Conservation (phyloP, 2,888 invertebrate species). For the Megaustenia siamemsis region DNA sequence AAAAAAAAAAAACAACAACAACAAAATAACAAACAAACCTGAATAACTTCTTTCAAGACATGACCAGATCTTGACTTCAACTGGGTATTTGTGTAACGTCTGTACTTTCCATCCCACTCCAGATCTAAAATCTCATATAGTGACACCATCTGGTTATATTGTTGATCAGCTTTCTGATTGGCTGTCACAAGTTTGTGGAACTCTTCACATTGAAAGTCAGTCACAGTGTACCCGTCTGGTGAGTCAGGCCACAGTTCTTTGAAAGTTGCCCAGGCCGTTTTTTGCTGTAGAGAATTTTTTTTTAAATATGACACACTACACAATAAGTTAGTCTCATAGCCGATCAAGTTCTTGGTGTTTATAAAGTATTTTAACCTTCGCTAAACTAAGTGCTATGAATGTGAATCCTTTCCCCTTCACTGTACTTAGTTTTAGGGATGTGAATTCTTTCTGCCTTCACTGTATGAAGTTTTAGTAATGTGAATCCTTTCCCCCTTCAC, state of each 20-base stretch:
- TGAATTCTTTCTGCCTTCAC: too few relatives aligned
- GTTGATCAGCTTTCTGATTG: slow-evolving; percentile 49
- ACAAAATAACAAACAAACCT: slow-evolving; percentile 17
- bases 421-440: too few relatives aligned
- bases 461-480: too few relatives aligned
- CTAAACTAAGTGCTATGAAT: too few relatives aligned
- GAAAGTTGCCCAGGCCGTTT: slow-evolving; percentile 69
- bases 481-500: too few relatives aligned
- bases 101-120: slow-evolving; percentile 45
- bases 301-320: too few relatives aligned
- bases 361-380: too few relatives aligned
- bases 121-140: slow-evolving; percentile 52
- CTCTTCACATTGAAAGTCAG: slow-evolving; percentile 73
- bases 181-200: slow-evolving; percentile 66
- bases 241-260: slow-evolving; percentile 65
- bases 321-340: too few relatives aligned
- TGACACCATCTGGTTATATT: slow-evolving; percentile 67
- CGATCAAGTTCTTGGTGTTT: too few relatives aligned
- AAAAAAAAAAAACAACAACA: too few relatives aligned
- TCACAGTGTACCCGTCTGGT: slow-evolving; percentile 61
- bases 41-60: slow-evolving; percentile 51
- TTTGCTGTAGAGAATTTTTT: slow-evolving; percentile 66
- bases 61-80: slow-evolving; percentile 47
- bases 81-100: slow-evolving; percentile 47
- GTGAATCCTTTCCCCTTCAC: too few relatives aligned